Evolutionary conservation across 2,797 vertebrate genomes (phyloP).

Genomic region (Kryptopterus vitreolus): DNA sequence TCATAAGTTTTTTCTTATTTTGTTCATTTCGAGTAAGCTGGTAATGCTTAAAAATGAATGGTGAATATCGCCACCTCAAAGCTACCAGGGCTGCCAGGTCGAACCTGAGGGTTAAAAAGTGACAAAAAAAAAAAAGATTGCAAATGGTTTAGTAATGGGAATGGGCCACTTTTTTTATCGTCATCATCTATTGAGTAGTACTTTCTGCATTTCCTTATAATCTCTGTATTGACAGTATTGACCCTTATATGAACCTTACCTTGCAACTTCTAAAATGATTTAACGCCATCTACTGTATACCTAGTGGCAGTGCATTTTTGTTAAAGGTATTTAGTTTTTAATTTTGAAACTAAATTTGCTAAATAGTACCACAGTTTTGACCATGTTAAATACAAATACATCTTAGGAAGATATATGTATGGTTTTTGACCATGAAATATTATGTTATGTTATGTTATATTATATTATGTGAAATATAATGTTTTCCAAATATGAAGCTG

Average conservation of each 20-base stretch:
- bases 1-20: not conserved
- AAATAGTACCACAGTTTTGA: not conserved
- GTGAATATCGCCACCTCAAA: not conserved
- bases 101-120: not conserved
- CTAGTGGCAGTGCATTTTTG: not conserved
- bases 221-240: conserved; percentile 8
- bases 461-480: no score
- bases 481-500: not conserved
- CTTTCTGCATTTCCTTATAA: not conserved
- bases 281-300: conserved; percentile 29
- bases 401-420: no score
- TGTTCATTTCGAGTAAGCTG: not conserved
- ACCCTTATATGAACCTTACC: not conserved
- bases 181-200: not conserved
- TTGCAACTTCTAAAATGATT: not conserved
- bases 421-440: no score
- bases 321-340: not conserved
- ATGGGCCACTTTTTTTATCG: not conserved
- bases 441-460: no score
- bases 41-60: not conserved
- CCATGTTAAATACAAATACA: not conserved
- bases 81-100: not conserved
- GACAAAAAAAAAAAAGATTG: conserved; percentile 7
- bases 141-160: not conserved
- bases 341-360: not conserved